Percentiles rank a stretch among this genome's conserved stretches.
phyloP scores from a whole-genome alignment of 1,140 invertebrate genomes.

The Gonioctena quinquepunctata region DNA sequence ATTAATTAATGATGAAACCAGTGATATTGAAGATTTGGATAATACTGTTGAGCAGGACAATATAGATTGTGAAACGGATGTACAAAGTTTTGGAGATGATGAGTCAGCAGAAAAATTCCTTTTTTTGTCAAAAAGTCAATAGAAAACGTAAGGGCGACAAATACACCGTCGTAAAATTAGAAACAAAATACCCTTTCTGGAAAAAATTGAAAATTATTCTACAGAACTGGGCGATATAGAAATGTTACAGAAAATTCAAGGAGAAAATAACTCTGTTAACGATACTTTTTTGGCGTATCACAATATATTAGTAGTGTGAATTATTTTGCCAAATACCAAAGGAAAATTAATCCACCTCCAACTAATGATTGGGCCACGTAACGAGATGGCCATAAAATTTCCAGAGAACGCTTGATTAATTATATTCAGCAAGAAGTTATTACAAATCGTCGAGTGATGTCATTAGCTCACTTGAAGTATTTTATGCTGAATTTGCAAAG shows the following conservation, averaged over 20 bases:
- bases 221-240: conserved; percentile 7
- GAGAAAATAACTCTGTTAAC: not conserved
- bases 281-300: not conserved
- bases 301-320: conserved; percentile 3
- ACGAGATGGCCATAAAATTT: conserved; percentile 1
- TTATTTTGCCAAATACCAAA: conserved; percentile 11
- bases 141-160: conserved; percentile 7
- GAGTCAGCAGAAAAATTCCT: not conserved
- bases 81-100: conserved; percentile 10
- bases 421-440: conserved; percentile 16
- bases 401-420: conserved; percentile 5
- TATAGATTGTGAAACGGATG: not conserved
- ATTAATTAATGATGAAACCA: not conserved
- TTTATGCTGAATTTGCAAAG: conserved; percentile 14
- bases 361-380: not conserved
- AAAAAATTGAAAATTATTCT: not conserved
- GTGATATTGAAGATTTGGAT: not conserved
- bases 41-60: not conserved
- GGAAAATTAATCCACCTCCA: not conserved
- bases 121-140: conserved; percentile 11
- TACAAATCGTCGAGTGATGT: conserved; percentile 1
- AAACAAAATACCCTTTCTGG: not conserved
- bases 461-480: not conserved
- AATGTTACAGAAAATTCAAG: conserved; percentile 14
- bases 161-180: conserved; percentile 1